Evolutionary conservation across 2,113 vertebrate species (phyloP), one percentile per base, ranked within the genome.

Genomic region (Crotophaga sulcirostris): DNA sequence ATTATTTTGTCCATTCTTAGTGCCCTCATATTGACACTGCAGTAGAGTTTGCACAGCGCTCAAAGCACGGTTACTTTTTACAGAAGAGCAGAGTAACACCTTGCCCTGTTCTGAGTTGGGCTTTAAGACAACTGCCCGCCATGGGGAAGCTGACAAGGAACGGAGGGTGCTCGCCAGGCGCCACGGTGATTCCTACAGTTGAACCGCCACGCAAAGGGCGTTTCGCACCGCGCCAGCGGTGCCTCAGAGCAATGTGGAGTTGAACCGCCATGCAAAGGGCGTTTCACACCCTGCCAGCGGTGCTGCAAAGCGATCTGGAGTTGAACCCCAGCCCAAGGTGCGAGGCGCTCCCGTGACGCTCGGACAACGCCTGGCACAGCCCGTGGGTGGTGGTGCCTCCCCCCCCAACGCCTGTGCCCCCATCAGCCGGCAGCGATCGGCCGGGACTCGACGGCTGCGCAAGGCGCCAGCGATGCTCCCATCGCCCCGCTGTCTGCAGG

Each of bases 1-100:
- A 29, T 0, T 2, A 16, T 26, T 75, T 34, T 17, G 28, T 44
- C 19, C 20, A 36, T 26, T 0, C 0, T 2, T 12, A 5, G 5
- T 40, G 20, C 13, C 60, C 51, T 20, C 44, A 28, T 12, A 34
- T 1, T 21, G 55, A 64, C 87, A 60, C 11, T 45, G 20, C 1
- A 42, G 42, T 5, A 28, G 44, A 31, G 66, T 49, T 2, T 40
- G 16, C 40, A 51, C 11, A 2, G 6, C 8, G 23, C 28, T 54
- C 54, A 62, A 66, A 51, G 16, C 4, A 11, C 7, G 3, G 10
- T 13, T 19, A 40, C 6, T n/a, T 52, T 23, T 23, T 12, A 34
- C 5, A 44, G 47, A 26, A 34, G 34, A 74, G 21, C 5, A 1
- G 21, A 33, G 20, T 11, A 15, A 28, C 44, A 23, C 9, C 13